A percentile compares a stretch with the other conserved stretches of the same genome.
These are phyloP conservation scores for Pseudoatta argentina DNA, from an alignment of 1,140 invertebrate genomes.

Conservation along the genomic window DNA sequence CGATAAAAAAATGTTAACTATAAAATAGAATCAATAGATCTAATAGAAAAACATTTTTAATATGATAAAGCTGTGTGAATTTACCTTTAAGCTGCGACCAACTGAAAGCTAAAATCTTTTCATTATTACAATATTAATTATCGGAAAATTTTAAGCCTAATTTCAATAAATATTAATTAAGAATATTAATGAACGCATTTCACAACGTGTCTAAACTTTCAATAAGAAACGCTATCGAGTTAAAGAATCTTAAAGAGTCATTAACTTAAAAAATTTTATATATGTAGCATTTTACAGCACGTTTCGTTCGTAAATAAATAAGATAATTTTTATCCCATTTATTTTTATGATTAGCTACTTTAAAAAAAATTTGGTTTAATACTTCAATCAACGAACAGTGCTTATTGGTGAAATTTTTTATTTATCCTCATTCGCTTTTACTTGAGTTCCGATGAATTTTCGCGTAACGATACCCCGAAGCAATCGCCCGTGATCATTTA, in stretches of 20 bases:
- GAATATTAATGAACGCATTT: conserved; percentile 11
- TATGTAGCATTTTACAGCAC: background rate
- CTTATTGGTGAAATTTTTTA: conserved; percentile 6
- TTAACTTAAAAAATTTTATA: background rate
- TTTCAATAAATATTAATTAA: conserved; percentile 48
- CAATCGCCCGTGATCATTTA: conserved; percentile 30
- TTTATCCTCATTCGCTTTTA: conserved; percentile 21
- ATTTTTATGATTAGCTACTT: background rate
- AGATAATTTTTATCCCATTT: background rate
- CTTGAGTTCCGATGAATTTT: conserved; percentile 26
- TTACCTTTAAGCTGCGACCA: conserved; percentile 1
- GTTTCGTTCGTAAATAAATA: background rate
- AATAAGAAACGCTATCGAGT: background rate
- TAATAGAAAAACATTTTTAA: background rate
- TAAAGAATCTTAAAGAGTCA: background rate
- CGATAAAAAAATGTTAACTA: background rate
- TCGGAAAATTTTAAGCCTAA: conserved; percentile 23
- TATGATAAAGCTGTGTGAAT: conserved; percentile 13
- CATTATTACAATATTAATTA: background rate
- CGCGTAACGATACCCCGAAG: conserved; percentile 29
- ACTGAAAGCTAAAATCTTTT: conserved; percentile 24
- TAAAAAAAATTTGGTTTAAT: conserved; percentile 4
- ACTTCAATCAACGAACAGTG: background rate
- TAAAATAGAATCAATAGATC: background rate
- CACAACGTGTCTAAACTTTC: conserved; percentile 2